Evolutionary conservation across 2,888 invertebrate species (phyloP).

Genomic region (Neocrepidodera transversa): DNA sequence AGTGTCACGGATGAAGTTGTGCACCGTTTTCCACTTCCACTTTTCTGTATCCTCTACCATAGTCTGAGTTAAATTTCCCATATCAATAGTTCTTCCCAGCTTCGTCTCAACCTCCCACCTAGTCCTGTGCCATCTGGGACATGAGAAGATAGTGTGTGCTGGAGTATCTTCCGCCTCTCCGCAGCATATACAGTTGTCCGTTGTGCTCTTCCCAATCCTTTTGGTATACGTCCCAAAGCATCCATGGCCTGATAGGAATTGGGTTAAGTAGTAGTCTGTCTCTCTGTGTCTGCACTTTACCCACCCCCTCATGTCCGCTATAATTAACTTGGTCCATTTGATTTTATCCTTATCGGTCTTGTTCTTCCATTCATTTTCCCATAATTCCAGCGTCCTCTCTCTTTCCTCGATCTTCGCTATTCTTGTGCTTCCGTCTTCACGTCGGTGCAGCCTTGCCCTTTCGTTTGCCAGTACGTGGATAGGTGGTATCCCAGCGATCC

Average conservation of each 20-base stretch:
- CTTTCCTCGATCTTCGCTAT: no score
- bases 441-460: background rate
- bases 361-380: background rate
- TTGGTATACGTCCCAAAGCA: no score
- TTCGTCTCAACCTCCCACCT: background rate
- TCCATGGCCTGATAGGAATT: no score
- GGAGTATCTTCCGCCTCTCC: background rate
- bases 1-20: no score
- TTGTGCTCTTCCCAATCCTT: background rate
- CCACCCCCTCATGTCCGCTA: background rate
- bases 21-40: no score
- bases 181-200: background rate
- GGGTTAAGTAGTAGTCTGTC: slow-evolving; percentile 1
- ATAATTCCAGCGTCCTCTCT: background rate
- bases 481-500: slow-evolving; percentile 1
- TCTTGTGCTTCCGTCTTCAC: background rate
- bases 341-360: background rate
- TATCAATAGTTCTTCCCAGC: no score
- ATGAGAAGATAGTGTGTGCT: background rate
- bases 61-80: no score
- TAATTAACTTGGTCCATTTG: slow-evolving; percentile 3
- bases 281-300: slow-evolving; percentile 5
- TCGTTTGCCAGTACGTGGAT: background rate
- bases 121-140: background rate
- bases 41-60: no score